Percentiles rank a stretch among this genome's conserved stretches.
phyloP scores from a whole-genome alignment of 2,888 invertebrate genomes.

The Enchytraeus crypticus region DNA sequence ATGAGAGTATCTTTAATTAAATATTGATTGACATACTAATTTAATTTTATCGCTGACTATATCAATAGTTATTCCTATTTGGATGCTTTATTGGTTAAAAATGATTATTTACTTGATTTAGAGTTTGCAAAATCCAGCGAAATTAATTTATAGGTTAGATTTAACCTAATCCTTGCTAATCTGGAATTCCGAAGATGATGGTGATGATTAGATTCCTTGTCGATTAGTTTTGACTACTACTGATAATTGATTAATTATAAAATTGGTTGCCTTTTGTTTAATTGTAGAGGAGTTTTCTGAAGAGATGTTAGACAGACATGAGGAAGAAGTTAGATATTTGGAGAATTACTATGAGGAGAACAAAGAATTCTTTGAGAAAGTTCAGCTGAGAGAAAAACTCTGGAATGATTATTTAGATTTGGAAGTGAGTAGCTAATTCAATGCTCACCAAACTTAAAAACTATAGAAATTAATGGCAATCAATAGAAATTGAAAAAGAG shows the following conservation, averaged over 20 bases:
- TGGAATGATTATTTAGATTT: slow-evolving; percentile 10
- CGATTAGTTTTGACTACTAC: background rate
- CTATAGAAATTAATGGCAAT: background rate
- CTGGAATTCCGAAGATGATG: too few relatives aligned
- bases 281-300: slow-evolving; percentile 4
- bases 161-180: too few relatives aligned
- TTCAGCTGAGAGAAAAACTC: slow-evolving; percentile 3
- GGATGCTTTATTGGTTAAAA: too few relatives aligned
- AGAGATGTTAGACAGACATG: slow-evolving; percentile 6
- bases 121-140: too few relatives aligned
- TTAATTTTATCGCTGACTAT: too few relatives aligned
- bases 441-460: too few relatives aligned
- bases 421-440: slow-evolving; percentile 3
- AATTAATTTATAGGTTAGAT: too few relatives aligned
- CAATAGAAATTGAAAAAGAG: background rate
- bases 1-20: too few relatives aligned
- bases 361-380: slow-evolving; percentile 7
- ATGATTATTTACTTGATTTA: too few relatives aligned
- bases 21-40: too few relatives aligned
- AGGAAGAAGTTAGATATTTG: slow-evolving; percentile 2
- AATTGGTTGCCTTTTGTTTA: background rate
- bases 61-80: too few relatives aligned
- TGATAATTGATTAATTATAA: too few relatives aligned
- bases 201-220: background rate
- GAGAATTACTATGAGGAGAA: slow-evolving; percentile 6